Evolutionary conservation across 1,140 invertebrate genomes (phyloP), one percentile per base, ranked within the genome.

Genomic region (Drosophila baimaii): DNA sequence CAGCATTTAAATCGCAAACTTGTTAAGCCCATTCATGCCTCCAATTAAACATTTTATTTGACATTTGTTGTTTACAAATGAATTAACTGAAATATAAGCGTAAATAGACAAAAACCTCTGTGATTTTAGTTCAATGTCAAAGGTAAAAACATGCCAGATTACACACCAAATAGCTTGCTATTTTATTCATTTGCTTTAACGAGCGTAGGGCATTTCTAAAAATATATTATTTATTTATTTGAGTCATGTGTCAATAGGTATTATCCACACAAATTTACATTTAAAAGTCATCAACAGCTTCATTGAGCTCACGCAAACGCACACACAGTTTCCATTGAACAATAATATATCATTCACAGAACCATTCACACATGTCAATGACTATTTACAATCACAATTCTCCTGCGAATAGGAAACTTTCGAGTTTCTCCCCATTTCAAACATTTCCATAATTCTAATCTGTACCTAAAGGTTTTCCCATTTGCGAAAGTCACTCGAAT

Each of bases 361-460:
- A 8, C 12, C 44, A 52, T 71, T 73, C 43, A 49, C 37, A 31
- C 46, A 68, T 63, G 25, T 15, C 23, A 47, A 37, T 41, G 19
- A 27, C 3, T 33, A 33, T 66, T 66, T 43, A 69, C 35, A 66
- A 69, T 66, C 23, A 69, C 17, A 43, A 52, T 17, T 9, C 61
- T 33, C 29, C 13, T n/a, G 35, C 6, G 33, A 66, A n/a, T 33
- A 25, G 13, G 7, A 27, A 54, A 51, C 27, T 37, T 44, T 31
- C 39, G 7, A n/a, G 12, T 51, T 68, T n/a, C n/a, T n/a, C n/a
- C n/a, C 29, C 25, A 13, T 43, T 25, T 21, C 33, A 10, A 9
- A 5, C 2, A 68, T 68, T 69, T 68, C 33, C 51, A 71, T 72
- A 58, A 72, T 71, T 72, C 13, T 39, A 71, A 72, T 71, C 65